phyloP scores from a whole-genome alignment of 2,113 vertebrate species.

The Oostethus manadensis region DNA sequence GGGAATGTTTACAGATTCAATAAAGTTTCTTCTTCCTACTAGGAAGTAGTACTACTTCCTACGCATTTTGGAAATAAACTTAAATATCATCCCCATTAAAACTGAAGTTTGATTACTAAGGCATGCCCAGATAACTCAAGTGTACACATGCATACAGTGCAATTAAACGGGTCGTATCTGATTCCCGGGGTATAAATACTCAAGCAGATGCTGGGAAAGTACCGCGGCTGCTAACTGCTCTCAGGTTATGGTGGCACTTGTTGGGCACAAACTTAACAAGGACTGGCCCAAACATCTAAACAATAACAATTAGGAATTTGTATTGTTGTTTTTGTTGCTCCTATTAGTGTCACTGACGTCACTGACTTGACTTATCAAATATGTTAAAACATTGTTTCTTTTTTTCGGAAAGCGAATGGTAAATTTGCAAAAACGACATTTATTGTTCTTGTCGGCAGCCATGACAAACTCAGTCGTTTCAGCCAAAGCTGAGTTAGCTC shows the following conservation, averaged over 20 bases:
- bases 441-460: too few species aligned
- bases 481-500: too few species aligned
- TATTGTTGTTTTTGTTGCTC: neutral
- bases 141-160: conserved; percentile 13
- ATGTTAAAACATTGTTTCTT: too few species aligned
- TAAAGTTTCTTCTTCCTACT: neutral
- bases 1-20: too few species aligned
- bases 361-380: too few species aligned
- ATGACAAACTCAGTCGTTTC: too few species aligned
- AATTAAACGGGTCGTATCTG: conserved; percentile 11
- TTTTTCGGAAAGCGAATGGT: too few species aligned
- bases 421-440: too few species aligned
- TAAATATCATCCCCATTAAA: too few species aligned
- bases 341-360: neutral
- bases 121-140: neutral
- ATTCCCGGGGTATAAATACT: conserved; percentile 66
- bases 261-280: conserved; percentile 36
- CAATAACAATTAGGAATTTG: neutral
- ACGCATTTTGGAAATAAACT: too few species aligned
- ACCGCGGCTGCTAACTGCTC: conserved; percentile 61
- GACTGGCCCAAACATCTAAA: conserved; percentile 42
- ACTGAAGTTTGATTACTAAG: neutral
- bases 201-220: conserved; percentile 66
- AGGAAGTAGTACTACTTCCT: too few species aligned
- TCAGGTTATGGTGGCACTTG: conserved; percentile 58